phyloP scores from a whole-genome alignment of 2,797 vertebrate genomes.

The Rhincodon typus region DNA sequence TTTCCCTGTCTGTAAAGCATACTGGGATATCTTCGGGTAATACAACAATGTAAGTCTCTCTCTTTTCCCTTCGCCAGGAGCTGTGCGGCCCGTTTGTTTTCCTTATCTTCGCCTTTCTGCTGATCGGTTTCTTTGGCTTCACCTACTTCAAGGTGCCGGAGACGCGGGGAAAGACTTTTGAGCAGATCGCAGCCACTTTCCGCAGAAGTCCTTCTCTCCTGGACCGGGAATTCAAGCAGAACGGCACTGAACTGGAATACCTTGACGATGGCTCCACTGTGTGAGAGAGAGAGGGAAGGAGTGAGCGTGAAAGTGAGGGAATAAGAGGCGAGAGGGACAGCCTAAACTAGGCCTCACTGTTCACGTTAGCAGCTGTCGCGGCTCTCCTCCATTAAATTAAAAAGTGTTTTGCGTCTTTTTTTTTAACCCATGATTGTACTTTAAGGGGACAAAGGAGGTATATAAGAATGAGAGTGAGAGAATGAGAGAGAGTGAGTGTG shows the following conservation, averaged over 20 bases:
- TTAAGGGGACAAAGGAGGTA: neutral
- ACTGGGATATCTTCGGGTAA: neutral
- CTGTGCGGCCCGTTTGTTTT: slow-evolving; percentile 76
- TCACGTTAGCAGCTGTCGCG: too few relatives aligned
- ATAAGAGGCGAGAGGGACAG: too few relatives aligned
- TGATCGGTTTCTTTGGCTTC: slow-evolving; percentile 75
- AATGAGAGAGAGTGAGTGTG: neutral
- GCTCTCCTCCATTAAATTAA: neutral
- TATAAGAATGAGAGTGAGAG: too few relatives aligned
- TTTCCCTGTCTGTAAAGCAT: neutral
- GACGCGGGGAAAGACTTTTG: slow-evolving; percentile 79
- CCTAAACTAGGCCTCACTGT: too few relatives aligned
- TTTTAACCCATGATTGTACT: neutral
- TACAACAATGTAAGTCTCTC: neutral
- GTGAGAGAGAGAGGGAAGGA: slow-evolving; percentile 40
- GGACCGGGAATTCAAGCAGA: slow-evolving; percentile 65
- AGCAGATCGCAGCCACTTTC: slow-evolving; percentile 76
- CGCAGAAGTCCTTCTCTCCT: slow-evolving; percentile 58
- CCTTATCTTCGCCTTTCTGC: slow-evolving; percentile 75
- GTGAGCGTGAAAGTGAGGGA: neutral
- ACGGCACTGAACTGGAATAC: slow-evolving; percentile 76
- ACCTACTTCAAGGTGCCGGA: slow-evolving; percentile 86
- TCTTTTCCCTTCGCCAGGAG: slow-evolving; percentile 44
- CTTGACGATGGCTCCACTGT: slow-evolving; percentile 55
- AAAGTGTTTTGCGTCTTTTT: neutral